Evolutionary conservation across 2,113 vertebrate species (phyloP), one percentile per base, ranked within the genome.

Genomic region (Neolamprologus fasciatus): DNA sequence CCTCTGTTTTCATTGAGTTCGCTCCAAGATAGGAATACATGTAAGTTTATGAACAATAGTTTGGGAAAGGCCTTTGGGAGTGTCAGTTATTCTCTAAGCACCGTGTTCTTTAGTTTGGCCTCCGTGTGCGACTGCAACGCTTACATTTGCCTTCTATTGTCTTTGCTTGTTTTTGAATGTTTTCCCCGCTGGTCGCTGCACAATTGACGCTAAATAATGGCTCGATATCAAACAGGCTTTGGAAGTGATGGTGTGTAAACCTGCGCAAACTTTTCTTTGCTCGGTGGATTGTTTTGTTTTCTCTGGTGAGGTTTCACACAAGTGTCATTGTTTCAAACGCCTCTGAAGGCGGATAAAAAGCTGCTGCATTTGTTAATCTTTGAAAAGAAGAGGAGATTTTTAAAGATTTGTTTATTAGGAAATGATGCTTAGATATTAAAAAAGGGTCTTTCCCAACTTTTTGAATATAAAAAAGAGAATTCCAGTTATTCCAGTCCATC

Each of bases 401-500:
- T 10, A 4, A 0, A 76, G 6, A 47, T 26, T 11, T 35, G 9
- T 35, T 63, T 35, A 35, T 63, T 0, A 7, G 58, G 31, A 63
- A 63, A 63, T n/a, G 6, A 0, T 33, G 58, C 58, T 35, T 63
- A 7, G 31, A 63, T 63, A 63, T 2, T 35, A 33, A n/a, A 63
- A 33, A 35, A 33, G 17, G 58, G 16, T 35, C 17, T 35, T 35
- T 35, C 17, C 4, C 31, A 63, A 63, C 16, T 63, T 63, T 63
- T 1, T 0, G 1, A 11, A 35, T n/a, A 35, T 0, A 35, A 35
- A 61, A 63, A 5, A 63, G 28, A 63, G 17, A 63, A 63, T 35
- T 50, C 3, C 57, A 1, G 6, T 63, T 19, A 19, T 63, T 63
- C 28, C 58, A 35, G 28, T 33, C 28, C 28, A 33, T 63, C 9